Conservation (phyloP, 2,797 vertebrate genomes). For the Danio albolineatus region DNA sequence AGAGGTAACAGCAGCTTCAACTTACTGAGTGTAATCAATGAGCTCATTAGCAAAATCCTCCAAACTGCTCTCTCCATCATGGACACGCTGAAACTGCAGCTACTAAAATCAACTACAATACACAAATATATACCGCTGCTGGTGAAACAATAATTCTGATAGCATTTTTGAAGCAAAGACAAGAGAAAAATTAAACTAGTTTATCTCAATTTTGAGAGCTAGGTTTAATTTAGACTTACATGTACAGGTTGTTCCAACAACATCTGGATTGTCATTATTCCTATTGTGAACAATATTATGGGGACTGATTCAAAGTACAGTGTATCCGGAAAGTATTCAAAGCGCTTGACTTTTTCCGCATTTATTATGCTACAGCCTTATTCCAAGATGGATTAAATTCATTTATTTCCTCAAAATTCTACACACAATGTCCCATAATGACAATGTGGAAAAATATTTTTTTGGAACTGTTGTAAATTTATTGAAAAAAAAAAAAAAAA, state of each 20-base stretch:
- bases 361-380: too few relatives aligned
- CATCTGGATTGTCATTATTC: neutral
- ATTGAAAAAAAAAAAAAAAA: too few relatives aligned
- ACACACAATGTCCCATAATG: too few relatives aligned
- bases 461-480: too few relatives aligned
- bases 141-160: neutral
- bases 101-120: neutral
- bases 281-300: too few relatives aligned
- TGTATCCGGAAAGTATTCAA: too few relatives aligned
- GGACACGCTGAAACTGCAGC: slow-evolving; percentile 4
- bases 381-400: too few relatives aligned
- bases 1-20: slow-evolving; percentile 69
- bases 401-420: too few relatives aligned
- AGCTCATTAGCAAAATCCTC: slow-evolving; percentile 32
- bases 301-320: too few relatives aligned
- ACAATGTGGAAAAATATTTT: too few relatives aligned
- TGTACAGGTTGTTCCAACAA: neutral
- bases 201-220: neutral
- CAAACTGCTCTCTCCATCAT: neutral
- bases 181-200: neutral
- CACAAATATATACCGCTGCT: neutral
- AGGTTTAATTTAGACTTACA: neutral
- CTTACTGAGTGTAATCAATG: slow-evolving; percentile 46
- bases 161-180: neutral
- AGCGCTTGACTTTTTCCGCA: too few relatives aligned